Conservation (phyloP, 1,140 invertebrate species). For the Aphelenchoides besseyi region DNA sequence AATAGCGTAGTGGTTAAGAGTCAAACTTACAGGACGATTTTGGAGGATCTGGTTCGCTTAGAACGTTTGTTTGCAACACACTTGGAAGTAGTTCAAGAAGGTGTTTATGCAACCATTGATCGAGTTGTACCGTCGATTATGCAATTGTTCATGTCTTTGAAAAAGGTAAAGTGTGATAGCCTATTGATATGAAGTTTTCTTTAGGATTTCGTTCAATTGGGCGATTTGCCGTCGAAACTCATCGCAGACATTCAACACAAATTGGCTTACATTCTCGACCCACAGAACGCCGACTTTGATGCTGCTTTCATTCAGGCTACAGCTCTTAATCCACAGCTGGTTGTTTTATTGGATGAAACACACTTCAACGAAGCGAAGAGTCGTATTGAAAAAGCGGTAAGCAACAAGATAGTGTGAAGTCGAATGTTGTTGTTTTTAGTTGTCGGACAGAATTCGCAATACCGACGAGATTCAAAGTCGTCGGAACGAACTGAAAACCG, state of each 20-base stretch:
- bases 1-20: too few relatives aligned
- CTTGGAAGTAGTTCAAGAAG: constrained; percentile 34
- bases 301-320: constrained; percentile 44
- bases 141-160: constrained; percentile 36
- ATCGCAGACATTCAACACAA: constrained; percentile 22
- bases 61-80: constrained; percentile 31
- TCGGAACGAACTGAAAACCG: constrained; percentile 17
- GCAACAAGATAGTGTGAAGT: constrained; percentile 6
- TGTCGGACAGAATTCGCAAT: constrained; percentile 27
- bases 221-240: constrained; percentile 15
- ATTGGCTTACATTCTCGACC: constrained; percentile 35
- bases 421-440: constrained; percentile 24
- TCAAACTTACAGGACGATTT: constrained; percentile 29
- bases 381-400: constrained; percentile 40
- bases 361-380: constrained; percentile 38
- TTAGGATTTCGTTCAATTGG: constrained; percentile 31
- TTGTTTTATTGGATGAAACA: constrained; percentile 40
- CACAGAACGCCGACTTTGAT: constrained; percentile 32
- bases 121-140: constrained; percentile 45
- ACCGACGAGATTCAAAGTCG: constrained; percentile 18
- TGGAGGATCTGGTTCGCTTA: constrained; percentile 27
- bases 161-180: constrained; percentile 34
- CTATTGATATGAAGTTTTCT: constrained; percentile 11
- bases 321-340: constrained; percentile 48
- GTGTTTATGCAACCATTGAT: constrained; percentile 40